Evolutionary conservation across 1,140 invertebrate genomes (phyloP).

Genomic region (Heterodera schachtii): DNA sequence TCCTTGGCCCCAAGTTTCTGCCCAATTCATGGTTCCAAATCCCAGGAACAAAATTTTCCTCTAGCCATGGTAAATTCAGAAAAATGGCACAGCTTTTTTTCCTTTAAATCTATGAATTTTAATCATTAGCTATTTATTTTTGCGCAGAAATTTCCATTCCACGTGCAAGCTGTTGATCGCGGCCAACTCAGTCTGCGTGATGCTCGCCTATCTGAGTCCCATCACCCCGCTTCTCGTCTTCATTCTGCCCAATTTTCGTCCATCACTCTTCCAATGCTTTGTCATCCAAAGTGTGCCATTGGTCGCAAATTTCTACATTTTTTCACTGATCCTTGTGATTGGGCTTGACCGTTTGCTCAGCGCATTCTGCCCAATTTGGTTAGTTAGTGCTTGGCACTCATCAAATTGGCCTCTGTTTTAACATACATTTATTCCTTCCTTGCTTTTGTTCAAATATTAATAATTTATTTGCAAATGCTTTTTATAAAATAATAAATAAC

Average conservation of each 20-base stretch:
- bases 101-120: too few species aligned
- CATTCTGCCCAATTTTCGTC: not conserved
- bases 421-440: too few species aligned
- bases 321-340: not conserved
- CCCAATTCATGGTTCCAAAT: too few species aligned
- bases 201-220: not conserved
- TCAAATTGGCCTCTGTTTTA: too few species aligned
- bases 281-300: not conserved
- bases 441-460: too few species aligned
- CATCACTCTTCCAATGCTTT: not conserved
- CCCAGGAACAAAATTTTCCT: too few species aligned
- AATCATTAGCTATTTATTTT: too few species aligned
- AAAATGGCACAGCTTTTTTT: too few species aligned
- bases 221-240: constrained; percentile 1
- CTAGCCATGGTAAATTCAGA: too few species aligned
- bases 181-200: not conserved
- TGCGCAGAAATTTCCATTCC: not conserved
- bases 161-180: constrained; percentile 12
- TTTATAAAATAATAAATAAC: too few species aligned
- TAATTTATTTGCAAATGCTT: too few species aligned
- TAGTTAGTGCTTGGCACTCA: not conserved
- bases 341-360: constrained; percentile 3
- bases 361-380: constrained; percentile 10
- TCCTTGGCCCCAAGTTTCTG: too few species aligned
- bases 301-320: constrained; percentile 3